Conservation (phyloP, 2,888 invertebrate species). For the Eubasilissa splendida region DNA sequence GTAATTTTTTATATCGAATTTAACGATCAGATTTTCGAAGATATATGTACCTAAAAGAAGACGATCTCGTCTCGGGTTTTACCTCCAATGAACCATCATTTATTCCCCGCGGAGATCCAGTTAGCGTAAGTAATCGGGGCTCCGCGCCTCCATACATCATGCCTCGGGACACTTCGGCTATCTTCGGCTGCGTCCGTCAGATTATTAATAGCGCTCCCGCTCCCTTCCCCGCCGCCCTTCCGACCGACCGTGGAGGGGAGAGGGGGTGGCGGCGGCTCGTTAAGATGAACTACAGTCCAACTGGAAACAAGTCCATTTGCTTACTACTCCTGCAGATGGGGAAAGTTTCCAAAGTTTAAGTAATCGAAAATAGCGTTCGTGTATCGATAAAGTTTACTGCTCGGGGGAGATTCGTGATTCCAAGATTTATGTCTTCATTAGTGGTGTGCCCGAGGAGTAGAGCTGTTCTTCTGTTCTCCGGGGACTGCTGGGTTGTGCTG, state of each 20-base stretch:
- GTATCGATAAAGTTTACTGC: conserved; percentile 6
- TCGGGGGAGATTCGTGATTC: not conserved
- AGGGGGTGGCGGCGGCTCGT: conserved; percentile 5
- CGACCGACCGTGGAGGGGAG: not conserved
- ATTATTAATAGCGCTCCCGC: conserved; percentile 25
- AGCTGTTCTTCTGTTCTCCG: no score
- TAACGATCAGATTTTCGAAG: no score
- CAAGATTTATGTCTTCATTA: no score
- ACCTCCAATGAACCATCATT: no score
- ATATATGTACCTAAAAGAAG: no score
- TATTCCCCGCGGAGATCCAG: not conserved
- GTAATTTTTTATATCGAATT: no score
- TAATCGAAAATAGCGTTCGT: conserved; percentile 21
- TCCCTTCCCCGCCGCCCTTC: not conserved
- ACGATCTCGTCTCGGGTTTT: no score
- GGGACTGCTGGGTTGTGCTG: no score
- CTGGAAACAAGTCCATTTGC: conserved; percentile 20
- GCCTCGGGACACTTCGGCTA: conserved; percentile 19
- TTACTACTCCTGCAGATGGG: conserved; percentile 10
- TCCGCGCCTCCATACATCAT: conserved; percentile 3
- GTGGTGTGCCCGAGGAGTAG: no score
- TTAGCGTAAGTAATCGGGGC: conserved; percentile 20
- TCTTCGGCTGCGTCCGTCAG: conserved; percentile 13
- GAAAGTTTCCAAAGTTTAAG: conserved; percentile 27
- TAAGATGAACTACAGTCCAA: not conserved